Conservation (phyloP, 2,888 invertebrate species). For the Platypus cylindrus region DNA sequence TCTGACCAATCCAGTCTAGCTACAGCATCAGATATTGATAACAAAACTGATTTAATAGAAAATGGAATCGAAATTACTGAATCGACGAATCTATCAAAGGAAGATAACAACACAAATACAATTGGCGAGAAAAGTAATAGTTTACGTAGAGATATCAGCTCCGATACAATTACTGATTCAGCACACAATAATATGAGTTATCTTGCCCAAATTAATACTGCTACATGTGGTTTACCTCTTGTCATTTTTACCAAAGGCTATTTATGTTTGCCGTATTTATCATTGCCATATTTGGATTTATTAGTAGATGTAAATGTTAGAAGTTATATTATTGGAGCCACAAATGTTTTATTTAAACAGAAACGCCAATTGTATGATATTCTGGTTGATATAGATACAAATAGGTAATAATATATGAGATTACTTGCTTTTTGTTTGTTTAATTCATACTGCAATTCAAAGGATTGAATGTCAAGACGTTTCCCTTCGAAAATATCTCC, state of each 20-base stretch:
- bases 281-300: constrained; percentile 87
- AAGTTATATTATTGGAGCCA: constrained; percentile 89
- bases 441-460: no score
- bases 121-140: constrained; percentile 33
- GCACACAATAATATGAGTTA: constrained; percentile 47
- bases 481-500: constrained; percentile 68
- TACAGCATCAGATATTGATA: constrained; percentile 16
- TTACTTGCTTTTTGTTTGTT: neutral
- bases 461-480: constrained; percentile 70
- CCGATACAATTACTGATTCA: constrained; percentile 46
- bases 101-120: constrained; percentile 11
- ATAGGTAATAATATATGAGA: constrained; percentile 11
- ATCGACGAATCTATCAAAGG: constrained; percentile 23
- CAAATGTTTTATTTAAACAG: constrained; percentile 95
- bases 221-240: constrained; percentile 79
- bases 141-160: constrained; percentile 59
- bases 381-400: constrained; percentile 73
- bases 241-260: constrained; percentile 80
- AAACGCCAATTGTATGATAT: constrained; percentile 88
- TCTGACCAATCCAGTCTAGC: neutral
- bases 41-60: constrained; percentile 15
- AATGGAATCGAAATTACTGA: constrained; percentile 32
- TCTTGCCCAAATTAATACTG: constrained; percentile 50
- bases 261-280: constrained; percentile 89
- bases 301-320: constrained; percentile 76